Base-by-base conservation (phyloP, 92 coral and sea anemone species). In the Heteractis magnifica region DNA sequence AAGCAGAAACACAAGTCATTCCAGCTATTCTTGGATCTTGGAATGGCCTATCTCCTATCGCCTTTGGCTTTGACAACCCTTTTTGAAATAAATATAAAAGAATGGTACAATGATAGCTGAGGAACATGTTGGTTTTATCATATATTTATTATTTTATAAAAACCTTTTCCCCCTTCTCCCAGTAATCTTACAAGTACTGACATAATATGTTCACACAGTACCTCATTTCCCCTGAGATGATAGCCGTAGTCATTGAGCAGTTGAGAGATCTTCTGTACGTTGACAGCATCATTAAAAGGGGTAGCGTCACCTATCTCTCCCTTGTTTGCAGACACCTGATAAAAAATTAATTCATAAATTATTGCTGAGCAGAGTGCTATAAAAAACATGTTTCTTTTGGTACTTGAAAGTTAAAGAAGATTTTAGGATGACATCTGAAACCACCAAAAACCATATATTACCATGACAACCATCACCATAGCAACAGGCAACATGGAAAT, bases 271-370 rank as follows among this genome's bases (percentile, higher is more conserved):
- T 96, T 96, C 95, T 96, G 99, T 26, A 96, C 99, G 74, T 96
- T 96, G 64, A 96, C 99, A 59, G 99, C 95, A 41, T 96, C 99
- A 65, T 96, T 96, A 52, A 96, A 96, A 10, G 99, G 99, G 16
- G 99, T 96, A 55, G 99, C 99, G 52, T 96, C 99, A 56, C 99
- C 99, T 41, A 96, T 96, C 84, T 96, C 99, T 14, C 99, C 99
- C 83, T 96, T 96, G 86, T 96, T 96, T 4, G 98, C 98, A 6
- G 98, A 95, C 73, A 95, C 98, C 98, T 95, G 79, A 59, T 56
- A 4, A 34, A 12, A 78, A 49, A 26, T 23, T 41, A 11, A 51
- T 14, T 5, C 11, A 52, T 7, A 16, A 16, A 5, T 16, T 44
- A 8, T 16, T 12, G 16, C 26, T 6, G 10, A 18, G 8, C 20